Base-by-base conservation (phyloP, 2,797 vertebrate species). In the Anguilla megastoma region DNA sequence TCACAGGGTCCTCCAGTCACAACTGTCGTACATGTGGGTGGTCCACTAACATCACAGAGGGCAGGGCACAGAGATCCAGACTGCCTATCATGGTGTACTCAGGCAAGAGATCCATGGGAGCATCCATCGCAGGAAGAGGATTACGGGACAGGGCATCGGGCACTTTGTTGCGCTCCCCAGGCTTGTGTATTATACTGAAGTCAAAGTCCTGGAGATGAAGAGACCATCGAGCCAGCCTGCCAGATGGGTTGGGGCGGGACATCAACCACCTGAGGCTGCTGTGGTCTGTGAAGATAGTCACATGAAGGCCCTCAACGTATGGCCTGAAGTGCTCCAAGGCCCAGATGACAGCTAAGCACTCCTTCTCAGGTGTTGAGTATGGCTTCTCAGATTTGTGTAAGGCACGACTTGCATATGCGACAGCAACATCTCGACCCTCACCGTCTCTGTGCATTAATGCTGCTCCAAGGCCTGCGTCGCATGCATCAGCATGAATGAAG, bases 351-450 rank as follows among this genome's bases (percentile, higher is more conserved):
- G 10, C 50, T 5, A 89, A 0, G 33, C 83, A 87, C 69, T 82
- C 87, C 84, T 87, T 87, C 84, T 88, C 84, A 85, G 84, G 9
- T 0, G 24, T 86, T 56, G 45, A 87, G 24, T 87, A 85, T 1
- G 33, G 63, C 1, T 5, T 74, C 2, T 85, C 71, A 0, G 12
- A 0, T 2, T 80, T 87, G 4, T 85, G 86, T 10, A 87, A 10
- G 6, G 9, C 9, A 10, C 50, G 9, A 10, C 7, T 52, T 52
- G 50, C 50, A 10, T 7, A 52, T 6, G 50, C 50, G 9, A 52
- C 50, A 52, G 9, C 50, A 6, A 52, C 50, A 7, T 52, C 50
- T 52, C 9, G 50, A 10, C 7, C 50, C 6, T 6, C 6, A 7
- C 9, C 50, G 9, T 52, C 50, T 10, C 9, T 52, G 6, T 52